Percentiles rank a stretch among this genome's conserved stretches.
Evolutionary conservation across 2,888 invertebrate species (phyloP).

Genomic region (Ditylenchus weischeri): DNA sequence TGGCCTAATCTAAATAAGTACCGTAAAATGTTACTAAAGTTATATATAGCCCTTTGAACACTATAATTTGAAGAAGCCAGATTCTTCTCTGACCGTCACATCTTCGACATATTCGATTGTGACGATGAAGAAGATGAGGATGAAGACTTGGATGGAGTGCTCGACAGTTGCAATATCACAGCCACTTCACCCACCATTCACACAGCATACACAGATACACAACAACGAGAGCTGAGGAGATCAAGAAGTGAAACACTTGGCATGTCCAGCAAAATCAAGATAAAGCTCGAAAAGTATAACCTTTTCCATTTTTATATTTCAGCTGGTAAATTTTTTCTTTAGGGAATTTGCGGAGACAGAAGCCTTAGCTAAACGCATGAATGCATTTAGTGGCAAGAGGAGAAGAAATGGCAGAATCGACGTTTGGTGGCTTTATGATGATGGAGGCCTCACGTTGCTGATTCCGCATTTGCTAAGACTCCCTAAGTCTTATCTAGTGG

Average conservation of each 20-base stretch:
- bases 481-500: slow-evolving; percentile 54
- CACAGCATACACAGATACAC: neutral
- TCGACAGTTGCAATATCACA: slow-evolving; percentile 13
- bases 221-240: neutral
- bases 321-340: neutral
- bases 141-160: slow-evolving; percentile 11
- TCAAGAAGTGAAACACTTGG: slow-evolving; percentile 11
- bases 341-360: slow-evolving; percentile 7
- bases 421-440: slow-evolving; percentile 82
- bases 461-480: slow-evolving; percentile 56
- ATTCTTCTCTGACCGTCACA: slow-evolving; percentile 7
- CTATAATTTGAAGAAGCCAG: neutral
- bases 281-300: neutral
- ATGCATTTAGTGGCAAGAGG: neutral
- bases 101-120: slow-evolving; percentile 8
- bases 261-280: slow-evolving; percentile 5
- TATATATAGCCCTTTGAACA: too few species aligned
- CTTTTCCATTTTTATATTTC: too few species aligned
- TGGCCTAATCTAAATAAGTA: too few species aligned
- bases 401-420: slow-evolving; percentile 34
- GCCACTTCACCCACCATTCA: slow-evolving; percentile 5
- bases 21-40: too few species aligned
- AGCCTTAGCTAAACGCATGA: slow-evolving; percentile 7
- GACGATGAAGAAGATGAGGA: slow-evolving; percentile 10
- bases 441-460: slow-evolving; percentile 65